These are phyloP conservation scores for Polymixis lichenea DNA, from an alignment of 2,888 invertebrate species.

Conservation along the genomic window DNA sequence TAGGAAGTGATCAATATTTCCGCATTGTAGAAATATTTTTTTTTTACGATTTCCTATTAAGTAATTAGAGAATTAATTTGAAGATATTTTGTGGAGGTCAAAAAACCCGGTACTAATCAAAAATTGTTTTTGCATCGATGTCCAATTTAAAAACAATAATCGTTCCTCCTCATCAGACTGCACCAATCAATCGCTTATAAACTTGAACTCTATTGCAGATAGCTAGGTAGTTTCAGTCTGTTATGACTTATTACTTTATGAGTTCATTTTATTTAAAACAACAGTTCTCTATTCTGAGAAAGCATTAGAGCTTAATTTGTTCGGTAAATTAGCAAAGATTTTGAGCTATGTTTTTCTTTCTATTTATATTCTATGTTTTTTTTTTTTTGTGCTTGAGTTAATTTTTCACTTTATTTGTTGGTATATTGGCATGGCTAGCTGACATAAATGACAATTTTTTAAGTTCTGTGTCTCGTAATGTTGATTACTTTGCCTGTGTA, in stretches of 20 bases:
- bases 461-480: no score
- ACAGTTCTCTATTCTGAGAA: neutral
- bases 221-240: neutral
- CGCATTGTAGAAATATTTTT: constrained; percentile 29
- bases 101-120: constrained; percentile 1
- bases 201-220: neutral
- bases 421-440: no score
- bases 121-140: constrained; percentile 14
- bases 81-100: constrained; percentile 34
- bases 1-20: constrained; percentile 39
- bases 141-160: constrained; percentile 24
- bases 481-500: no score
- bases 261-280: neutral
- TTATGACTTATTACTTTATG: no score
- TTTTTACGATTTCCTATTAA: constrained; percentile 24
- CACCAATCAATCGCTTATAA: neutral
- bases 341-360: neutral
- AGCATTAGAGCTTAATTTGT: neutral
- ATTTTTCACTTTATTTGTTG: no score
- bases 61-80: neutral
- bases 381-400: no score
- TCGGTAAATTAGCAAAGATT: neutral
- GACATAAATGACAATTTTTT: no score
- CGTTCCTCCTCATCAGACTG: neutral
- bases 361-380: no score